phyloP scores from a whole-genome alignment of 2,888 invertebrate species.

The Caenorhabditis sp. region DNA sequence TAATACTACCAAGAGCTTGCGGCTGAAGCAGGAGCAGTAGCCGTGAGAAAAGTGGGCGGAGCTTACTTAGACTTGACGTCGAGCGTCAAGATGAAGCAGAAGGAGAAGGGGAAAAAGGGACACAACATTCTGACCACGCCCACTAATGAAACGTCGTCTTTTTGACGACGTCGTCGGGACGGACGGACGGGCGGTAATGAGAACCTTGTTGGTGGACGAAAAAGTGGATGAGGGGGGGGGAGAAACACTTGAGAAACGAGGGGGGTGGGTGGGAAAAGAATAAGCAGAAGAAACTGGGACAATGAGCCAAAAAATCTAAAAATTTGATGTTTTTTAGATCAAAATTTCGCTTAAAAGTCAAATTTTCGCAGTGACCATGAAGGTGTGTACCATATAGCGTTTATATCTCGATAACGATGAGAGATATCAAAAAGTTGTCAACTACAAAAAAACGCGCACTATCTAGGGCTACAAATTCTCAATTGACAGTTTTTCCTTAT shows the following conservation, averaged over 20 bases:
- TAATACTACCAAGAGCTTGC: too few species aligned
- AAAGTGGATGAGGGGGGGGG: constrained; percentile 6
- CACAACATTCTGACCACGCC: constrained; percentile 30
- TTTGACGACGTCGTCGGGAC: constrained; percentile 43
- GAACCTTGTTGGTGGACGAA: too few species aligned
- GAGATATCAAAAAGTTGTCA: too few species aligned
- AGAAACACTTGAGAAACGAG: constrained; percentile 26
- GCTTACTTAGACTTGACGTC: background rate
- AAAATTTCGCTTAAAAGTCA: too few species aligned
- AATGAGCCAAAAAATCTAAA: too few species aligned
- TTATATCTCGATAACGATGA: too few species aligned
- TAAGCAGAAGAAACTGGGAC: constrained; percentile 10
- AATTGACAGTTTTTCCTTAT: too few species aligned
- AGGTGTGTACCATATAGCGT: too few species aligned
- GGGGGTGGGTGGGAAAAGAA: constrained; percentile 20
- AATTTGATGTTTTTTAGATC: too few species aligned
- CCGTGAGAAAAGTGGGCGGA: background rate
- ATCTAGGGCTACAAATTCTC: too few species aligned
- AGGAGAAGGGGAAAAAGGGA: constrained; percentile 15
- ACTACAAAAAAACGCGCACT: too few species aligned
- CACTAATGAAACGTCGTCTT: constrained; percentile 25
- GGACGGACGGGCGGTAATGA: constrained; percentile 36
- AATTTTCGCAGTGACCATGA: too few species aligned
- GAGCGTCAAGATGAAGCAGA: background rate
- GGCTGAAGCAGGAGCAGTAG: background rate